These are phyloP conservation scores for Mellivora capensis DNA, from an alignment of 2,113 vertebrate species.

Conservation along the genomic window DNA sequence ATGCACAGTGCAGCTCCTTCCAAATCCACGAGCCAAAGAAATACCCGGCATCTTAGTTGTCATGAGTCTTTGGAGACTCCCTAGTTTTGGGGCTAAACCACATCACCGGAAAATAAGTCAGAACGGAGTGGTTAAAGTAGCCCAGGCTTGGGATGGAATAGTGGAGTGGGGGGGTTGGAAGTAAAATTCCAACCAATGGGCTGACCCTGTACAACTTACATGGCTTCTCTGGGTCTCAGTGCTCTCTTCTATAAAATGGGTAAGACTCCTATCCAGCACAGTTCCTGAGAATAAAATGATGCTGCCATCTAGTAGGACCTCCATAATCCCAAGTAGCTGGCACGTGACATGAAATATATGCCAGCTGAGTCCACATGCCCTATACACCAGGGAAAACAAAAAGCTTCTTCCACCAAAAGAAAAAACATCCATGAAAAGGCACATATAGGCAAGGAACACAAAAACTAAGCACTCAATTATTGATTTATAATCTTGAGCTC, in stretches of 20 bases:
- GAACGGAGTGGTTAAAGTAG: background rate
- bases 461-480: background rate
- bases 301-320: background rate
- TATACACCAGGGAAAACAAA: background rate
- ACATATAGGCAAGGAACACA: background rate
- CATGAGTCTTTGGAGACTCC: background rate
- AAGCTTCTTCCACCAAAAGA: background rate
- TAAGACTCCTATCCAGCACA: background rate
- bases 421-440: background rate
- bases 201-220: too few species aligned
- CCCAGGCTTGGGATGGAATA: background rate
- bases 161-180: accelerated
- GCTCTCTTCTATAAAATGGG: background rate
- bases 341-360: accelerated
- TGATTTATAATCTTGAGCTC: background rate
- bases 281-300: background rate
- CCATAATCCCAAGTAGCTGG: background rate
- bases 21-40: background rate
- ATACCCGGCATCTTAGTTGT: background rate
- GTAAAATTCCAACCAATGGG: background rate
- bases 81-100: background rate
- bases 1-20: background rate
- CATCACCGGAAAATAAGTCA: background rate
- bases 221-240: background rate
- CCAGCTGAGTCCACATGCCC: background rate